phyloP scores from a whole-genome alignment of 2,888 invertebrate species.

The Drosophila borborema region DNA sequence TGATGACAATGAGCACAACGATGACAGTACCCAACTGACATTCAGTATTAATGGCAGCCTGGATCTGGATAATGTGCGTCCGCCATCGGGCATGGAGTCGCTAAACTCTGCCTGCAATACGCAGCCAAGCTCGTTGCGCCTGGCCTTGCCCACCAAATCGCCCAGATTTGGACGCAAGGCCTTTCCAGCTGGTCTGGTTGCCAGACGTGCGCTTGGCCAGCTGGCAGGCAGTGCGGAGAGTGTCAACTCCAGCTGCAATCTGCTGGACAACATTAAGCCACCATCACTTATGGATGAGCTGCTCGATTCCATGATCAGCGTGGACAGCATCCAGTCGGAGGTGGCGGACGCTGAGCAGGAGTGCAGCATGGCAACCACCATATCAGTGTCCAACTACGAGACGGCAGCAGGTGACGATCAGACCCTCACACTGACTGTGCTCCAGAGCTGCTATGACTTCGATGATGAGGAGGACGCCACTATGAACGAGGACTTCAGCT shows the following conservation, averaged over 20 bases:
- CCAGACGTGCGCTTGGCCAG: slow-evolving; percentile 89
- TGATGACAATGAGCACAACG: slow-evolving; percentile 56
- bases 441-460: slow-evolving; percentile 87
- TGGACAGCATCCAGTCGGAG: slow-evolving; percentile 93
- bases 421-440: slow-evolving; percentile 85
- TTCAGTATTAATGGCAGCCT: slow-evolving; percentile 88
- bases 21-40: slow-evolving; percentile 84
- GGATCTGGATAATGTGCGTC: slow-evolving; percentile 91
- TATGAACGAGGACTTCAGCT: slow-evolving; percentile 88
- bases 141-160: slow-evolving; percentile 79
- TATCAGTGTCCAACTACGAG: slow-evolving; percentile 85
- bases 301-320: slow-evolving; percentile 93
- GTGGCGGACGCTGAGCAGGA: slow-evolving; percentile 88
- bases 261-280: slow-evolving; percentile 93
- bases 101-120: slow-evolving; percentile 84
- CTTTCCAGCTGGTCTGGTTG: slow-evolving; percentile 89
- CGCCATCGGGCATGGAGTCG: slow-evolving; percentile 92
- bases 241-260: slow-evolving; percentile 87
- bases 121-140: slow-evolving; percentile 77
- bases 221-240: slow-evolving; percentile 89
- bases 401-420: slow-evolving; percentile 87
- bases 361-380: slow-evolving; percentile 83
- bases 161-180: slow-evolving; percentile 88
- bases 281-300: slow-evolving; percentile 92
- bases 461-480: slow-evolving; percentile 83